These are phyloP conservation scores for Uria lomvia DNA, from an alignment of 2,113 vertebrate genomes.

Conservation along the genomic window DNA sequence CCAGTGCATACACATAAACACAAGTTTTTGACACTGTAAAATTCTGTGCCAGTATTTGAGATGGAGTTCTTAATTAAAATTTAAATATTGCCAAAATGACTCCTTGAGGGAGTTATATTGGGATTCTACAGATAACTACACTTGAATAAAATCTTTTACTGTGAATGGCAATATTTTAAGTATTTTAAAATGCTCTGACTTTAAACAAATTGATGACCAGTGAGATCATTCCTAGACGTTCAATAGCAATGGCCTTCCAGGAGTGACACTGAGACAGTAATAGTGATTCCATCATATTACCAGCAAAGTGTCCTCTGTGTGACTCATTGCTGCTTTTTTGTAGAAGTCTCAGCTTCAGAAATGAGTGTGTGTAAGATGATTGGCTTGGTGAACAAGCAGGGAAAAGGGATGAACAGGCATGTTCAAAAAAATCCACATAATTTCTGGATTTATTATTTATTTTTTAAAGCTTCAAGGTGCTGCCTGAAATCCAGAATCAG, in stretches of 20 bases:
- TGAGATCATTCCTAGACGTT: background rate
- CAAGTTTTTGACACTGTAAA: background rate
- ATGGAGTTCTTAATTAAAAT: background rate
- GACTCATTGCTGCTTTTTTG: background rate
- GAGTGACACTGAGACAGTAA: background rate
- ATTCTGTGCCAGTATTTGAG: background rate
- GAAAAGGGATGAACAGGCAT: background rate
- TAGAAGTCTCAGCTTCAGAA: background rate
- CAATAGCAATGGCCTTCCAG: background rate
- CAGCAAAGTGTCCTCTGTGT: background rate
- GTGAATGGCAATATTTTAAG: constrained; percentile 4
- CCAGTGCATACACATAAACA: background rate
- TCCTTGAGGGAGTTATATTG: background rate
- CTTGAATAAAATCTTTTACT: background rate
- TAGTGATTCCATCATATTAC: background rate
- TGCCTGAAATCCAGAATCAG: background rate
- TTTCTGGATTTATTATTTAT: background rate
- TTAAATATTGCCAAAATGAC: background rate
- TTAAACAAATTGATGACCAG: constrained; percentile 18
- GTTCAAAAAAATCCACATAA: background rate
- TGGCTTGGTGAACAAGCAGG: background rate
- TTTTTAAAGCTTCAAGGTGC: background rate
- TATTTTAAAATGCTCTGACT: background rate
- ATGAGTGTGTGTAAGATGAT: background rate
- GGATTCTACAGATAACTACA: background rate